Evolutionary conservation across 2,888 invertebrate species (phyloP), one percentile per base, ranked within the genome.

Genomic region (Hypomecis atomaria): DNA sequence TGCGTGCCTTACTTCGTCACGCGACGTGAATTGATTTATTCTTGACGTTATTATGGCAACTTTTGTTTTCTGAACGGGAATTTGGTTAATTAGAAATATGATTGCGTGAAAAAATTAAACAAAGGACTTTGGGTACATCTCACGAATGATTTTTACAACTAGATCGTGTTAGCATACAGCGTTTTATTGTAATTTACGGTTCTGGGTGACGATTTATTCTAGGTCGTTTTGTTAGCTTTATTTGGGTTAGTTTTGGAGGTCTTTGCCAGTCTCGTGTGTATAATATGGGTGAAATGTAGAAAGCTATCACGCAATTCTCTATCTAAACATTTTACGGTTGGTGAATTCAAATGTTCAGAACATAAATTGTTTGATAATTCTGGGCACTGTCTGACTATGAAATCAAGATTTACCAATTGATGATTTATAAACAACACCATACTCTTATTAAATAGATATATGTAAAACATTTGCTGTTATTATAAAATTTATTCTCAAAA

Each of bases 11-110:
- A 73, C 76, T 62, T 71, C 57, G 69, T 68, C 89, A 88, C 88
- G 87, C 89, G 78, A 88, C 80, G 70, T 77, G 76, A 79, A 82
- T 84, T 82, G 83, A 83, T 86, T 87, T 84, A 84, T 83, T 79
- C 78, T 77, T 69, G 74, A 76, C 76, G 72, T 75, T 77, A 70
- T 75, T 79, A 74, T 72, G 64, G 67, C 62, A 60, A 73, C 78
- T 81, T 78, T 78, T 78, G 79, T 79, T 80, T 81, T 73, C 64
- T 75, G 70, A 74, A 74, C 65, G 72, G 52, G 66, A 71, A 74
- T 74, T 73, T 74, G 73, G 77, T 77, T 81, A 82, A 83, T 84
- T 81, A 79, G 75, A 75, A 75, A 74, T 74, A 72, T 76, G 76
- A 78, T 78, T 75, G 71, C 69, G 75, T 75, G 72, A 73, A 71